A percentile compares a stretch with the other conserved stretches of the same genome.
These are phyloP conservation scores for Ditylenchus weischeri DNA, from an alignment of 2,888 invertebrate species.

Conservation along the genomic window DNA sequence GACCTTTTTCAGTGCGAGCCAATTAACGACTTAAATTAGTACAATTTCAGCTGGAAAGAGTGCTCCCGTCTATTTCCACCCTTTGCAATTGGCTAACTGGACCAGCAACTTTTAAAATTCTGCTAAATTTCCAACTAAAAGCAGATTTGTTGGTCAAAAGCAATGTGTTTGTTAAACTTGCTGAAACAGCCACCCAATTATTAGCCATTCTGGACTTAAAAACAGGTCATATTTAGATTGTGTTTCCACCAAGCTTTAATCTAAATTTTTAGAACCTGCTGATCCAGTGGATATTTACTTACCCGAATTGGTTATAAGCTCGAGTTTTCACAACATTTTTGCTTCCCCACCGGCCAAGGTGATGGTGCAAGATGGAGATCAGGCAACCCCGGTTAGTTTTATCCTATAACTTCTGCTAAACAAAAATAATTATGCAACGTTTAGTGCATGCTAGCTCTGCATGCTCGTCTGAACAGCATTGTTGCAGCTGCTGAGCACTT, in stretches of 20 bases:
- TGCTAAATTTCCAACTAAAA: too few species aligned
- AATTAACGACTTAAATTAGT: not conserved
- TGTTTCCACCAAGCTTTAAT: too few species aligned
- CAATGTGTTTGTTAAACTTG: constrained; percentile 11
- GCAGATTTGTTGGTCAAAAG: not conserved
- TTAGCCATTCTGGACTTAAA: constrained; percentile 3
- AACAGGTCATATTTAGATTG: too few species aligned
- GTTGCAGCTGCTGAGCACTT: not conserved
- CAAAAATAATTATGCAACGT: too few species aligned
- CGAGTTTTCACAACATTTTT: constrained; percentile 23
- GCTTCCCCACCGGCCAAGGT: not conserved
- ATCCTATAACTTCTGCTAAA: too few species aligned
- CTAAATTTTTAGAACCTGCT: too few species aligned
- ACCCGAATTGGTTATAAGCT: constrained; percentile 22
- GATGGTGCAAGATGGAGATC: not conserved
- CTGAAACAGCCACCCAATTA: constrained; percentile 20
- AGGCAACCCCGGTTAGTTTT: too few species aligned
- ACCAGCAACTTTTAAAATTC: not conserved
- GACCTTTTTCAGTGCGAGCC: too few species aligned
- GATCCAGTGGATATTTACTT: not conserved
- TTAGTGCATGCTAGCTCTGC: constrained; percentile 2
- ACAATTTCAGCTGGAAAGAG: constrained; percentile 15
- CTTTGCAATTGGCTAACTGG: constrained; percentile 15
- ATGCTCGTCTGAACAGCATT: not conserved
- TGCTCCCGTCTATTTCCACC: constrained; percentile 17